Evolutionary conservation across 53 echinoderm and acorn worm genomes (phyloP).

Genomic region (Glandiceps talaboti): DNA sequence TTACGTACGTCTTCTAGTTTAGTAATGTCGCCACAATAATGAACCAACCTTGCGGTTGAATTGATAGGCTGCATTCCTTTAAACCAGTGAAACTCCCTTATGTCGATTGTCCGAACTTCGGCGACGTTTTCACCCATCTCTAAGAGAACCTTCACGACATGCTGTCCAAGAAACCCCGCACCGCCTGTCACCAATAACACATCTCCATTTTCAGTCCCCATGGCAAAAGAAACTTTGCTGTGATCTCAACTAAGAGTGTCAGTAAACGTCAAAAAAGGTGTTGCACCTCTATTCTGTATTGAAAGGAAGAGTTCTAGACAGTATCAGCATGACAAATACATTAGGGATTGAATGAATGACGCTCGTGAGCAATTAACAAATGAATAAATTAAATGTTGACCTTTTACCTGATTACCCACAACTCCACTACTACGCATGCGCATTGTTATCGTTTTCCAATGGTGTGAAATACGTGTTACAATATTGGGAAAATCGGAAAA

Average conservation of each 20-base stretch:
- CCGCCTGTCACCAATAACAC: slow-evolving; percentile 38
- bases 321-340: no score
- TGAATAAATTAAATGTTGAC: neutral
- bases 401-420: neutral
- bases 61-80: neutral
- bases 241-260: no score
- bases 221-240: no score
- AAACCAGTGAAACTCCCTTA: slow-evolving; percentile 35
- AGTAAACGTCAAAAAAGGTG: no score
- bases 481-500: neutral
- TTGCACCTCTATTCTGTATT: no score
- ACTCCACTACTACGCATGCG: neutral
- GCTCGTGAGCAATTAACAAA: no score
- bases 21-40: slow-evolving; percentile 4
- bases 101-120: slow-evolving; percentile 48
- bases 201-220: neutral
- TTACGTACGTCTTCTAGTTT: slow-evolving; percentile 18
- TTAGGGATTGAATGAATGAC: no score
- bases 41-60: neutral
- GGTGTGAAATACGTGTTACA: no score
- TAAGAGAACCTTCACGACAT: slow-evolving; percentile 49
- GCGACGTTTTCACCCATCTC: slow-evolving; percentile 27
- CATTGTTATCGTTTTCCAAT: neutral
- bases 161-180: slow-evolving; percentile 57
- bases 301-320: no score